phyloP scores from a whole-genome alignment of 2,888 invertebrate species.

The Eucera pruinosa region DNA sequence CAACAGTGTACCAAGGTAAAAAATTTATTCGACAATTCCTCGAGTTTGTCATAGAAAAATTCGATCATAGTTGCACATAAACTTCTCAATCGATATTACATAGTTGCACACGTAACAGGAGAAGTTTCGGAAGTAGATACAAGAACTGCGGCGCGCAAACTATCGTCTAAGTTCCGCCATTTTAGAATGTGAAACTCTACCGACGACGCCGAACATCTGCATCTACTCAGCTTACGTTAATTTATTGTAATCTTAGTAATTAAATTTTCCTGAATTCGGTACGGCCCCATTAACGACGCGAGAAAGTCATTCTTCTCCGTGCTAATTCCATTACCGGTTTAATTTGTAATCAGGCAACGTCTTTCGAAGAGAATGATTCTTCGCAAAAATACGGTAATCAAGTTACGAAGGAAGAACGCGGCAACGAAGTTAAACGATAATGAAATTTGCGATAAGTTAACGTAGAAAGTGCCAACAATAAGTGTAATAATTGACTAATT shows the following conservation, averaged over 20 bases:
- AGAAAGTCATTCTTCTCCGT: not conserved
- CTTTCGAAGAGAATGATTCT: too few relatives aligned
- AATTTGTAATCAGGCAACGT: not conserved
- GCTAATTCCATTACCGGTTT: not conserved
- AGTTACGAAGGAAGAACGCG: too few relatives aligned
- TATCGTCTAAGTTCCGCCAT: not conserved
- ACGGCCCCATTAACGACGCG: not conserved
- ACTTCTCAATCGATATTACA: conserved; percentile 8
- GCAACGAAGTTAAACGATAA: too few relatives aligned
- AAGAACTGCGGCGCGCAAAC: not conserved
- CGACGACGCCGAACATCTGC: conserved; percentile 6
- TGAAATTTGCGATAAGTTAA: too few relatives aligned
- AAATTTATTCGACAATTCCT: too few relatives aligned
- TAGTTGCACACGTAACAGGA: conserved; percentile 8
- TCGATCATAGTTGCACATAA: not conserved
- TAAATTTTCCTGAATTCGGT: not conserved
- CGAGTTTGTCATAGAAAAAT: too few relatives aligned
- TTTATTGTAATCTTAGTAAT: not conserved
- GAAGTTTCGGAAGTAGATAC: conserved; percentile 8
- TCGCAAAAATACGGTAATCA: too few relatives aligned
- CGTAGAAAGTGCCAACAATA: too few relatives aligned
- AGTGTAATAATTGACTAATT: too few relatives aligned
- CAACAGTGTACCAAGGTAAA: too few relatives aligned
- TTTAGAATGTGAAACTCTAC: conserved; percentile 19
- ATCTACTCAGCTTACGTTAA: not conserved